Percentiles rank a stretch among this genome's conserved stretches.
Evolutionary conservation across 2,113 vertebrate species (phyloP).

Genomic region (Pelusios castaneus): DNA sequence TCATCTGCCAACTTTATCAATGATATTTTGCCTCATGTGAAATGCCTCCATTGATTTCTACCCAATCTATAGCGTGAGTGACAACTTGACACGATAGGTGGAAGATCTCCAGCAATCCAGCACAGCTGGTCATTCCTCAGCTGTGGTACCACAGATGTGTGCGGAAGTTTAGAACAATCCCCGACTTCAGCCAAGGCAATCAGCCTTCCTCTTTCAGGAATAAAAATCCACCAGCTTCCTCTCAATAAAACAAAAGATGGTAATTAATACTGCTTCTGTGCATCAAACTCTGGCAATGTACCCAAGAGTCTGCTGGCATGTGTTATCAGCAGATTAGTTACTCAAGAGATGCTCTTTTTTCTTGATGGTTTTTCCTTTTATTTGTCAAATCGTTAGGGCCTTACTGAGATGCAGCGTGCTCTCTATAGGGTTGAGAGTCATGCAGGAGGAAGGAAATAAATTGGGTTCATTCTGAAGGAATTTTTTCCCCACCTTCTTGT

Average conservation of each 20-base stretch:
- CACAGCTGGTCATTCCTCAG: not conserved
- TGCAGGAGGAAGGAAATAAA: not conserved
- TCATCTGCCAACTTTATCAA: too few relatives aligned
- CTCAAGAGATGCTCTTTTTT: not conserved
- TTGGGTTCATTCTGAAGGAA: not conserved
- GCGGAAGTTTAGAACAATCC: not conserved
- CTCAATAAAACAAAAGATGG: not conserved
- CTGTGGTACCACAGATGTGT: not conserved
- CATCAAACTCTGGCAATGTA: not conserved
- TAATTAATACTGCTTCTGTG: not conserved
- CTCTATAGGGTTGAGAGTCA: not conserved
- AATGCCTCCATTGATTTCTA: not conserved
- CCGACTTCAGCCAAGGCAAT: not conserved
- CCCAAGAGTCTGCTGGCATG: not conserved
- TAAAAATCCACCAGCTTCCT: not conserved
- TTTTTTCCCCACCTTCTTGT: not conserved
- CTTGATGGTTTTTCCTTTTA: not conserved
- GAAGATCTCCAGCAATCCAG: not conserved
- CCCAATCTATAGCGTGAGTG: not conserved
- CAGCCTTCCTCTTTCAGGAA: not conserved
- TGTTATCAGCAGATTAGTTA: not conserved
- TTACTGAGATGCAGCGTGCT: not conserved
- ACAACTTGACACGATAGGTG: not conserved
- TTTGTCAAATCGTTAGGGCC: not conserved
- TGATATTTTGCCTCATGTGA: not conserved